Percentiles rank a stretch among this genome's conserved stretches.
phyloP scores from a whole-genome alignment of 1,140 invertebrate genomes.

The Plutomurus gul region DNA sequence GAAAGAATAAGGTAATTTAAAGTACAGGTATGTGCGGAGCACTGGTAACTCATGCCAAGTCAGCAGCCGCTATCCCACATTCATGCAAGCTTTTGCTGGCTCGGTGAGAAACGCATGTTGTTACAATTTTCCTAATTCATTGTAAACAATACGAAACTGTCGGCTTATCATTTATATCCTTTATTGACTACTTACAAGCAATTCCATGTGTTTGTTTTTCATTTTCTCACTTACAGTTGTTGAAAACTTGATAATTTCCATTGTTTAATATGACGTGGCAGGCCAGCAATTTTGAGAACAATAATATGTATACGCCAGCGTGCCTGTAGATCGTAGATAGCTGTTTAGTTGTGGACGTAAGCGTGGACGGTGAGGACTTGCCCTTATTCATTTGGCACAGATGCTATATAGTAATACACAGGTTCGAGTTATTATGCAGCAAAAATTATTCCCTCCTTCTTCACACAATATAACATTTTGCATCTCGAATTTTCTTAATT shows the following conservation, averaged over 20 bases:
- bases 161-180: not conserved
- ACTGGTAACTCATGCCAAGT: not conserved
- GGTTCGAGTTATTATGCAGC: too few relatives aligned
- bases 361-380: not conserved
- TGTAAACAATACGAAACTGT: slow-evolving; percentile 4
- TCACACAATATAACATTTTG: too few relatives aligned
- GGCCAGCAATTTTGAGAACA: not conserved
- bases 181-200: slow-evolving; percentile 5
- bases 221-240: slow-evolving; percentile 20
- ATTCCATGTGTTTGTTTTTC: not conserved
- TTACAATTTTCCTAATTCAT: slow-evolving; percentile 5
- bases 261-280: slow-evolving; percentile 11
- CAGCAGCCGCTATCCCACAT: not conserved
- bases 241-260: slow-evolving; percentile 20
- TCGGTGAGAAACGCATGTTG: not conserved
- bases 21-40: not conserved
- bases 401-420: too few relatives aligned
- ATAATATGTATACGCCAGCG: slow-evolving; percentile 8
- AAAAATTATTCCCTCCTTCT: too few relatives aligned
- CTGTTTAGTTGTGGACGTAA: not conserved
- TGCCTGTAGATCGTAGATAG: slow-evolving; percentile 10
- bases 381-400: not conserved
- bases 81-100: slow-evolving; percentile 2
- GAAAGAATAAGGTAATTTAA: not conserved
- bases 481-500: too few relatives aligned